These are phyloP conservation scores for Pterocles gutturalis DNA, from an alignment of 2,113 vertebrate species.

Conservation along the genomic window DNA sequence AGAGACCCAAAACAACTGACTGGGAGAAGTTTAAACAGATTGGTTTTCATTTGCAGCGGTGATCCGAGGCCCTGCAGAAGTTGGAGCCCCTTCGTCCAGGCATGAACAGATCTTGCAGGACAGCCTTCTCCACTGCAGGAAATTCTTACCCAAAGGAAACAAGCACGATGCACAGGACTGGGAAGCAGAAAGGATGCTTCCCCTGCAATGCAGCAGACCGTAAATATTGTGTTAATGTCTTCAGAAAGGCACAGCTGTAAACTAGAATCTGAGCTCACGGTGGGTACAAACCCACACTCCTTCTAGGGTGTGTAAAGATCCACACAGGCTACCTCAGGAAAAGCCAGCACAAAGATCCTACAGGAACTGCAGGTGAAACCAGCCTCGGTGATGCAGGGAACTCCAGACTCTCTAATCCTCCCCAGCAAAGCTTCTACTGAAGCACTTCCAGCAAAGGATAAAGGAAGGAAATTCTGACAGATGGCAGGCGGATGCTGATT, in stretches of 20 bases:
- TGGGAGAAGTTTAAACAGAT: neutral
- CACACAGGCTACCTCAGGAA: neutral
- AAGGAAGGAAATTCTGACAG: slow-evolving; percentile 45
- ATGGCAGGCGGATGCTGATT: slow-evolving; percentile 12
- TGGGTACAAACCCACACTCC: neutral
- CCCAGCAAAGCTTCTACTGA: slow-evolving; percentile 16
- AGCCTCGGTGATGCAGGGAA: neutral
- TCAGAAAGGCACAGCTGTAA: neutral
- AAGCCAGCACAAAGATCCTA: neutral
- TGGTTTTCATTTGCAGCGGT: neutral
- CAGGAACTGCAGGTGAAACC: neutral
- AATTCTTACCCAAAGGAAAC: neutral
- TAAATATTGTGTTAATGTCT: neutral
- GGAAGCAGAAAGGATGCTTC: neutral
- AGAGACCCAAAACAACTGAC: neutral
- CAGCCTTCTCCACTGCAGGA: neutral
- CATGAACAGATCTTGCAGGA: neutral
- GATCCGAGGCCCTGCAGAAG: neutral
- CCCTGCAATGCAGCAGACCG: neutral
- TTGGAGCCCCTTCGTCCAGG: neutral
- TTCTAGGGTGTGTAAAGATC: neutral
- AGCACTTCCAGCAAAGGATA: slow-evolving; percentile 45
- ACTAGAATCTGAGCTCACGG: fast-evolving
- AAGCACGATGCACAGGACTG: neutral
- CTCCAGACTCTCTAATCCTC: neutral